Evolutionary conservation across 1,140 invertebrate genomes (phyloP).

Genomic region (Habropoda laboriosa): DNA sequence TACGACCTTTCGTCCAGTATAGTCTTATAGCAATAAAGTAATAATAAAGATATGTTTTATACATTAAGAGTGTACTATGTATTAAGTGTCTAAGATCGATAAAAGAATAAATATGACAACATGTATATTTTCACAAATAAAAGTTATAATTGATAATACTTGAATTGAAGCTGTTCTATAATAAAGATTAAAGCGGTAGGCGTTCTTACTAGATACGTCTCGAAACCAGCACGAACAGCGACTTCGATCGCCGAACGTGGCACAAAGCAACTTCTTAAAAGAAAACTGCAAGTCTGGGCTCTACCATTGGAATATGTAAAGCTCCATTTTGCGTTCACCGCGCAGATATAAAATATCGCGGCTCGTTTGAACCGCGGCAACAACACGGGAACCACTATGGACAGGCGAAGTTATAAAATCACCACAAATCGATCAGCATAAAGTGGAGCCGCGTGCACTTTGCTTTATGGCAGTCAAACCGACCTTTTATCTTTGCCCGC

Average conservation of each 20-base stretch:
- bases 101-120: conserved; percentile 7
- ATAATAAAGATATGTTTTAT: conserved; percentile 12
- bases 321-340: conserved; percentile 73
- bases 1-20: not conserved
- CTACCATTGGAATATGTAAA: conserved; percentile 74
- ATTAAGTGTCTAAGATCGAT: conserved; percentile 2
- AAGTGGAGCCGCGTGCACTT: conserved; percentile 73
- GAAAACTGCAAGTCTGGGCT: conserved; percentile 36
- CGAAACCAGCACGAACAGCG: not conserved
- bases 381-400: conserved; percentile 63
- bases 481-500: conserved; percentile 77
- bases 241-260: not conserved
- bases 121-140: conserved; percentile 11
- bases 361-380: conserved; percentile 76
- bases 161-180: not conserved
- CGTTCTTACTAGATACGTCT: too few relatives aligned
- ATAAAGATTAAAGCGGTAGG: not conserved
- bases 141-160: too few relatives aligned
- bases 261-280: conserved; percentile 52
- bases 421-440: conserved; percentile 80
- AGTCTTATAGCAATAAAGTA: not conserved
- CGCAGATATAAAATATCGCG: conserved; percentile 76
- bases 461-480: conserved; percentile 73
- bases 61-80: conserved; percentile 1
- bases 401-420: conserved; percentile 80